These are phyloP conservation scores for Etheostoma perlongum DNA, from an alignment of 2,797 vertebrate genomes.

Conservation along the genomic window DNA sequence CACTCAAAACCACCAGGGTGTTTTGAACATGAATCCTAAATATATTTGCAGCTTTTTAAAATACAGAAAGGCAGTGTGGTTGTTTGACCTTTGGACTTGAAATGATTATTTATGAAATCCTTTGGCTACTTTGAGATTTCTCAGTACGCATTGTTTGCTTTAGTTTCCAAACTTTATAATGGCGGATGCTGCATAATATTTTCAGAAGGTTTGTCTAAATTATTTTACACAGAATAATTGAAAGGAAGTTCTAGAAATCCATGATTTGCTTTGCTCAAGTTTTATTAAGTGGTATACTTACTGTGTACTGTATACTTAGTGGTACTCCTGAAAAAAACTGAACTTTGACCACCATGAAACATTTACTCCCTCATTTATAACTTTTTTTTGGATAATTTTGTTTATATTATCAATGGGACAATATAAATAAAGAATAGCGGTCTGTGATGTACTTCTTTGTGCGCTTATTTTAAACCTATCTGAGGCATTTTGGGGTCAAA, in stretches of 20 bases:
- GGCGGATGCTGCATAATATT: constrained; percentile 25
- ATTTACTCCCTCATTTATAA: background rate
- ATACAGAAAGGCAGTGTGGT: constrained; percentile 58
- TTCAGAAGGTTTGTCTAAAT: constrained; percentile 22
- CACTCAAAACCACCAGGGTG: constrained; percentile 54
- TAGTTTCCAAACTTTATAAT: constrained; percentile 45
- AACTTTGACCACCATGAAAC: constrained; percentile 22
- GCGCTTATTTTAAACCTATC: background rate
- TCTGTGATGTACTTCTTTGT: background rate
- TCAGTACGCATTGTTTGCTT: constrained; percentile 33
- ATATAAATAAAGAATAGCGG: background rate
- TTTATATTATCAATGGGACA: background rate
- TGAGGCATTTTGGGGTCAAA: background rate
- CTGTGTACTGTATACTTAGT: too few species aligned
- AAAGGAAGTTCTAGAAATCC: background rate
- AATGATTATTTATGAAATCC: constrained; percentile 72
- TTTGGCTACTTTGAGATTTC: constrained; percentile 53
- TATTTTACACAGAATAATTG: constrained; percentile 1
- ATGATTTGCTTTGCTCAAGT: constrained; percentile 19
- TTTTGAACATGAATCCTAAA: constrained; percentile 55
- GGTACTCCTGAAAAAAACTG: background rate
- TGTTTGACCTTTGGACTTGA: constrained; percentile 67
- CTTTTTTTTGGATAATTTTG: background rate
- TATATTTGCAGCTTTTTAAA: constrained; percentile 62
- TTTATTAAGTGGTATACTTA: background rate